Evolutionary conservation across 2,113 vertebrate species (phyloP).

Genomic region (Hystrix brachyura): DNA sequence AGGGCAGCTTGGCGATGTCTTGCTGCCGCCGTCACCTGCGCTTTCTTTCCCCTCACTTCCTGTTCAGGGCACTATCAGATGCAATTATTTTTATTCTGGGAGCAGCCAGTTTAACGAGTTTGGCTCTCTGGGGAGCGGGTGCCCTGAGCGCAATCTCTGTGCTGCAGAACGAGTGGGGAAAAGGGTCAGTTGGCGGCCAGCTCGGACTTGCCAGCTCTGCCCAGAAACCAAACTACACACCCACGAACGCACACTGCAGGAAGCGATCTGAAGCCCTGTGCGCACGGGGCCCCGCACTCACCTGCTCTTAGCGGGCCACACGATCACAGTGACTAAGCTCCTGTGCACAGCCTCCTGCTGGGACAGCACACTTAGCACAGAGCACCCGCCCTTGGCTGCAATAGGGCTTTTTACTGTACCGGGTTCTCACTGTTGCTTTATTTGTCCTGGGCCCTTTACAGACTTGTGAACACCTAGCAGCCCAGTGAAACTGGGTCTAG

Average conservation of each 20-base stretch:
- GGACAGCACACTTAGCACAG: background rate
- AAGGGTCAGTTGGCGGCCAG: background rate
- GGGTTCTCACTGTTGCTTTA: background rate
- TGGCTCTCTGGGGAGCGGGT: background rate
- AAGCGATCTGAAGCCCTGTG: background rate
- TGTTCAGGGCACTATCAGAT: slow-evolving; percentile 44
- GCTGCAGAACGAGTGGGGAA: background rate
- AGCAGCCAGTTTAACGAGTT: slow-evolving; percentile 73
- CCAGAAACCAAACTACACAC: slow-evolving; percentile 65
- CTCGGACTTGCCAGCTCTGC: slow-evolving; percentile 43
- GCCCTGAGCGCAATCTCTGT: background rate
- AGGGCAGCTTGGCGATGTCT: background rate
- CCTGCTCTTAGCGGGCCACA: background rate
- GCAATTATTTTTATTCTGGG: slow-evolving; percentile 66
- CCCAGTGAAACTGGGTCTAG: background rate
- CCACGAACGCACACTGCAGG: background rate
- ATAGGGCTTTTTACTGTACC: background rate
- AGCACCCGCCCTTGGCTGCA: background rate
- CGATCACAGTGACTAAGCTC: background rate
- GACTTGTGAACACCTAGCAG: background rate
- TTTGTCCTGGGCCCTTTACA: background rate
- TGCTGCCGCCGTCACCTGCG: background rate
- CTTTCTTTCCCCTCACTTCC: slow-evolving; percentile 47
- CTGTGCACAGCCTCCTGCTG: background rate
- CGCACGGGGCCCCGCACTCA: background rate